A percentile compares a stretch with the other conserved stretches of the same genome.
These are phyloP conservation scores for Sebastes kiyomatsui DNA, from an alignment of 2,797 vertebrate species.

Conservation along the genomic window DNA sequence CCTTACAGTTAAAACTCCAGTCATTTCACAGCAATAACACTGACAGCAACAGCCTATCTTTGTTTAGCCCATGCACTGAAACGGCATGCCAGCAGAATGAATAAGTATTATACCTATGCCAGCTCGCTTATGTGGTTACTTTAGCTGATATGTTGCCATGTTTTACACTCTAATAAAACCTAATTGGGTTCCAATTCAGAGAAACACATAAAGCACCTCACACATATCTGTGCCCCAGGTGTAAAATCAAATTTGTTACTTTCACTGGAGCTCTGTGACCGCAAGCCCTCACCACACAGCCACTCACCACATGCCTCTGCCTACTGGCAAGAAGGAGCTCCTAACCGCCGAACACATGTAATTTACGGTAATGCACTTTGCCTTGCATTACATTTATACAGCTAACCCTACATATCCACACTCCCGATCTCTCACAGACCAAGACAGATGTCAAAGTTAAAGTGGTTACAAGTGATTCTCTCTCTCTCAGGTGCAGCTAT, in stretches of 20 bases:
- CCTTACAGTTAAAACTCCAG: constrained; percentile 55
- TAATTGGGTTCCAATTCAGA: constrained; percentile 71
- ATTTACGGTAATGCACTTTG: constrained; percentile 20
- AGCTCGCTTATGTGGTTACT: constrained; percentile 62
- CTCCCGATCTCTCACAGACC: neutral
- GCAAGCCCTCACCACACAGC: constrained; percentile 50
- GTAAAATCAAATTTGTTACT: constrained; percentile 73
- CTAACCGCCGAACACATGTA: constrained; percentile 40
- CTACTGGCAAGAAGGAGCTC: constrained; percentile 36
- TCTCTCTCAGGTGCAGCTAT: constrained; percentile 28
- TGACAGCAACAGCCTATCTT: constrained; percentile 67
- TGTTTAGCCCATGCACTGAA: constrained; percentile 61
- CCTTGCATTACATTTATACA: constrained; percentile 21
- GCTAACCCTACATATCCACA: neutral
- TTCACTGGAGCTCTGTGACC: constrained; percentile 59
- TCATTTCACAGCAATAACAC: constrained; percentile 55
- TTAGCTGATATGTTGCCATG: constrained; percentile 71
- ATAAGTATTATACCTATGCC: constrained; percentile 55
- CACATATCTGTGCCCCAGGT: constrained; percentile 66
- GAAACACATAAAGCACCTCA: constrained; percentile 66
- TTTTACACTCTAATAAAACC: constrained; percentile 77
- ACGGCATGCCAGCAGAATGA: constrained; percentile 53
- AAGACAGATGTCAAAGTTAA: neutral
- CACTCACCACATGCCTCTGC: constrained; percentile 45
- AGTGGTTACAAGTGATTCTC: neutral